Percentiles rank a stretch among this genome's conserved stretches.
These are phyloP conservation scores for Xenentodon cancila DNA, from an alignment of 2,797 vertebrate species.

Conservation along the genomic window DNA sequence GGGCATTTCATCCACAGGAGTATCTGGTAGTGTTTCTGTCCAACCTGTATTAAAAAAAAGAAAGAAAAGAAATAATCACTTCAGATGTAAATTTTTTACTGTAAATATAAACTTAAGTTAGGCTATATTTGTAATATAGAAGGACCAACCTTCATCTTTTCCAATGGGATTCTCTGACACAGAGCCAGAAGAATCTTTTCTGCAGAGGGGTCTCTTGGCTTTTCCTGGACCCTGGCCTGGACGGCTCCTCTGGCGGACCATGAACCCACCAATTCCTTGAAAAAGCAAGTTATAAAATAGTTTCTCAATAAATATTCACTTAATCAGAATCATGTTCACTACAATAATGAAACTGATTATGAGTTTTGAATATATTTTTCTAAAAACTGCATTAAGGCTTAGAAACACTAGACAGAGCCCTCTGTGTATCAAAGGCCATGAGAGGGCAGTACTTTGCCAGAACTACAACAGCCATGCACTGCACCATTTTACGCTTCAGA, in stretches of 20 bases:
- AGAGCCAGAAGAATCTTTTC: slow-evolving; percentile 96
- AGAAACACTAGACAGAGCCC: slow-evolving; percentile 39
- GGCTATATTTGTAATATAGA: not conserved
- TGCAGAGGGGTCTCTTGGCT: slow-evolving; percentile 89
- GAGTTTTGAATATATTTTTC: not conserved
- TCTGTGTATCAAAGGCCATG: slow-evolving; percentile 51
- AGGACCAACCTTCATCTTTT: slow-evolving; percentile 91
- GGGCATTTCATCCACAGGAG: slow-evolving; percentile 86
- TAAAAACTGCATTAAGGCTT: slow-evolving; percentile 34
- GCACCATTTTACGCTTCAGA: slow-evolving; percentile 78
- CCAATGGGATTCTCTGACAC: slow-evolving; percentile 87
- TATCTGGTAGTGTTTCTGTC: slow-evolving; percentile 88
- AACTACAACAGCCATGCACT: slow-evolving; percentile 66
- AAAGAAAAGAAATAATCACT: not conserved
- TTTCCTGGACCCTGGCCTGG: slow-evolving; percentile 93
- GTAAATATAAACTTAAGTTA: no score
- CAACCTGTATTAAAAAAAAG: slow-evolving; percentile 79
- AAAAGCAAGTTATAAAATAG: slow-evolving; percentile 10
- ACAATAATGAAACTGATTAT: not conserved
- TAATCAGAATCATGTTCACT: not conserved
- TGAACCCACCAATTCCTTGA: slow-evolving; percentile 97
- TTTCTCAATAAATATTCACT: slow-evolving; percentile 5
- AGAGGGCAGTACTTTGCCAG: slow-evolving; percentile 68
- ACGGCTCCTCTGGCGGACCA: slow-evolving; percentile 98
- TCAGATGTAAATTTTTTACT: not conserved